phyloP scores from a whole-genome alignment of 2,113 vertebrate species.

The Festucalex cinctus region DNA sequence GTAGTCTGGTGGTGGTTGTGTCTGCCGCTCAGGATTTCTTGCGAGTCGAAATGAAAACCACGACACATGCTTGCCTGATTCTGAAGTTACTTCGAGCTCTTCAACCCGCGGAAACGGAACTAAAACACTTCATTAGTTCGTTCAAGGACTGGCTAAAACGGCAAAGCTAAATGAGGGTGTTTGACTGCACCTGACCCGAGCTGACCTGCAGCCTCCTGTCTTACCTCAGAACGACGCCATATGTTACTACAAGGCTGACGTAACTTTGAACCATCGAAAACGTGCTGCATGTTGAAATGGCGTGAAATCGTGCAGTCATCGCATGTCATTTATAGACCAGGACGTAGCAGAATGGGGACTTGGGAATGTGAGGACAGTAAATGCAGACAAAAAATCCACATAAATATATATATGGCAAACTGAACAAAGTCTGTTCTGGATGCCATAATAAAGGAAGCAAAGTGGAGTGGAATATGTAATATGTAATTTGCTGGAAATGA shows the following conservation, averaged over 20 bases:
- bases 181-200: constrained; percentile 1
- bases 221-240: constrained; percentile 26
- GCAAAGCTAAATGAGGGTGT: background rate
- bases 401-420: too few species aligned
- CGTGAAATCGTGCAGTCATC: constrained; percentile 35
- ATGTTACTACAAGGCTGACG: constrained; percentile 34
- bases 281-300: constrained; percentile 33
- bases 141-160: background rate
- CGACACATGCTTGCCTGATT: constrained; percentile 22
- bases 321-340: constrained; percentile 20
- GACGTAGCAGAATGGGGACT: background rate
- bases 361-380: too few species aligned
- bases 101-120: constrained; percentile 31
- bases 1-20: constrained; percentile 48
- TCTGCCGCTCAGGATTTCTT: constrained; percentile 39
- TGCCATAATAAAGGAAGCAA: too few species aligned
- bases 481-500: too few species aligned
- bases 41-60: constrained; percentile 48
- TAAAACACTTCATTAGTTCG: constrained; percentile 29
- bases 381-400: too few species aligned
- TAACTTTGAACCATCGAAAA: constrained; percentile 46
- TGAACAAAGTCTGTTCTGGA: too few species aligned
- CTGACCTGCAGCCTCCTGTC: background rate
- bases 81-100: constrained; percentile 37
- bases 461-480: too few species aligned